Conservation (phyloP, 2,888 invertebrate species). For the Gymnosoma rotundatum region DNA sequence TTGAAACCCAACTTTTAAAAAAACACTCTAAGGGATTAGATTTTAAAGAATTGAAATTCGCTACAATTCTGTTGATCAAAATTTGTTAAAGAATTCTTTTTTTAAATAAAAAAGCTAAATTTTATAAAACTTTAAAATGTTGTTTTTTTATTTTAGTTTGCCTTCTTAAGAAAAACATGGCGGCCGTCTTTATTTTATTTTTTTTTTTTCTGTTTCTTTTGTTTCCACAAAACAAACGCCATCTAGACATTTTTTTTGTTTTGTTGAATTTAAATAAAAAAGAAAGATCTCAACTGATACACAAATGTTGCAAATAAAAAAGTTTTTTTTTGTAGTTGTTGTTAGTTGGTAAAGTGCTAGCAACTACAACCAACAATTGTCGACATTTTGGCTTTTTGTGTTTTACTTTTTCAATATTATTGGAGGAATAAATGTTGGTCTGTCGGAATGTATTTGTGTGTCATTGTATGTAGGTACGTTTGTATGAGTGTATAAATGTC, state of each 20-base stretch:
- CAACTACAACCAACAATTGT: constrained; percentile 56
- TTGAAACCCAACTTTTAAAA: too few species aligned
- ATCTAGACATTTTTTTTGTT: constrained; percentile 29
- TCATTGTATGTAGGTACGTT: background rate
- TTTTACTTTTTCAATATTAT: constrained; percentile 7
- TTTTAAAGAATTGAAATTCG: too few species aligned
- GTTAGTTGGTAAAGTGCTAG: constrained; percentile 9
- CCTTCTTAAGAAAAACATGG: constrained; percentile 39
- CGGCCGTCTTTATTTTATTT: constrained; percentile 24
- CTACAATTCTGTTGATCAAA: too few species aligned
- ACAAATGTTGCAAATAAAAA: constrained; percentile 41
- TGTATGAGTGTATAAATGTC: background rate
- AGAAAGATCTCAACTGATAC: constrained; percentile 38
- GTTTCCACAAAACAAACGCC: constrained; percentile 44
- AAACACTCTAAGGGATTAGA: too few species aligned
- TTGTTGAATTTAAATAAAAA: constrained; percentile 44
- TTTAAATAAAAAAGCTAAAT: too few species aligned
- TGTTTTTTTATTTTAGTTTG: background rate
- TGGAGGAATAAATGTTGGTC: constrained; percentile 2
- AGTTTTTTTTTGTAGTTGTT: constrained; percentile 24
- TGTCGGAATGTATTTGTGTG: background rate
- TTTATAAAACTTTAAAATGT: too few species aligned
- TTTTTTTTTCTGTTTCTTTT: constrained; percentile 4
- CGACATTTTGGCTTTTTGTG: constrained; percentile 66
- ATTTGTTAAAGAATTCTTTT: too few species aligned